Percentiles rank a stretch among this genome's conserved stretches.
Evolutionary conservation across 1,140 invertebrate species (phyloP).

Genomic region (Caligus rogercresseyi): DNA sequence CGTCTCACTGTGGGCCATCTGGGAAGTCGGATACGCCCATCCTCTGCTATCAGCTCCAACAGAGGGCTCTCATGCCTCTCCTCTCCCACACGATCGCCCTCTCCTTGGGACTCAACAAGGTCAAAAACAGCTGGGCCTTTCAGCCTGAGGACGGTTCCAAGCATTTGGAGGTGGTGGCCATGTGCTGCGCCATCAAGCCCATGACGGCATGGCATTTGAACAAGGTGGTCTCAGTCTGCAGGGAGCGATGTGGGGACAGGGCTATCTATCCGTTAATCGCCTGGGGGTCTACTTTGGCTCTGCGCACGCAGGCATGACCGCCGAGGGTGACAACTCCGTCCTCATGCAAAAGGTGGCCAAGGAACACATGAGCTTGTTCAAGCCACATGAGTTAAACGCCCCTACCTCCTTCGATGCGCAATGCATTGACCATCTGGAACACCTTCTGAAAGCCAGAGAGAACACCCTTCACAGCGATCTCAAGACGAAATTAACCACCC

Average conservation of each 20-base stretch:
- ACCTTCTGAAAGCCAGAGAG: constrained; percentile 24
- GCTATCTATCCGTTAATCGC: constrained; percentile 25
- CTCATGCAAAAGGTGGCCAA: constrained; percentile 27
- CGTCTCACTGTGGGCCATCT: constrained; percentile 26
- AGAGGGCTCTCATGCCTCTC: constrained; percentile 25
- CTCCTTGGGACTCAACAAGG: constrained; percentile 26
- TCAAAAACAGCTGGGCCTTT: constrained; percentile 24
- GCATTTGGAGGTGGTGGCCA: constrained; percentile 25
- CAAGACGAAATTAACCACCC: constrained; percentile 22
- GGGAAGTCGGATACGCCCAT: constrained; percentile 28
- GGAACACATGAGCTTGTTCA: constrained; percentile 24
- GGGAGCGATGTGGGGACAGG: constrained; percentile 27
- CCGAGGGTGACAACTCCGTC: constrained; percentile 26
- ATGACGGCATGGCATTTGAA: constrained; percentile 25
- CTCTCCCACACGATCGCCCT: constrained; percentile 25
- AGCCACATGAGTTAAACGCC: constrained; percentile 18
- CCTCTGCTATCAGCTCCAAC: constrained; percentile 25
- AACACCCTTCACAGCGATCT: constrained; percentile 22
- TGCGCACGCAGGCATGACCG: constrained; percentile 26
- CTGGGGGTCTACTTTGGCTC: constrained; percentile 24
- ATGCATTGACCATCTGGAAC: constrained; percentile 22
- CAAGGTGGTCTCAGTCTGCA: constrained; percentile 22
- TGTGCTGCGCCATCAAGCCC: constrained; percentile 27
- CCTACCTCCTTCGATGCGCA: constrained; percentile 17
- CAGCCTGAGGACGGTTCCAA: constrained; percentile 24